Base-by-base conservation (phyloP, 2,888 invertebrate genomes). In the Lycocerus yunnanus region DNA sequence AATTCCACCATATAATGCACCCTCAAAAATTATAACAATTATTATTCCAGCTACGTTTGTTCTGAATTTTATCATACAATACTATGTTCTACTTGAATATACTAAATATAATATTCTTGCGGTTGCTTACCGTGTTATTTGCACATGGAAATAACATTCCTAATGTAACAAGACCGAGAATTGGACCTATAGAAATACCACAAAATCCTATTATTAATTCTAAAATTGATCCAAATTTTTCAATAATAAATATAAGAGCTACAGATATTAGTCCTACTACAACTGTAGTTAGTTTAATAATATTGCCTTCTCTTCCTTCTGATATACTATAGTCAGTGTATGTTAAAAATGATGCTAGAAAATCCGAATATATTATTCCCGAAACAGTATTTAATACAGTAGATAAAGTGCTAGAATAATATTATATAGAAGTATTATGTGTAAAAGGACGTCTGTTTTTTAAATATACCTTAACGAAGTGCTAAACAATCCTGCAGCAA, bases 121-220 rank as follows among this genome's bases (percentile, higher is more conserved):
- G 2, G 9, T 21, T 43, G 43, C 86, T 86, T 84, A 90, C 90
- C 68, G 89, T 89, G 80, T 89, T 88, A 77, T 91, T 91, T 0
- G 90, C 90, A 81, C 90, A 90, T 0, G 93, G 91, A 74, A 91
- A 89, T 21, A 93, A 88, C 81, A 93, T 91, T 11, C 93, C 93
- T 43, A 92, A 84, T 0, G 91, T 89, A 80, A 93, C 93, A 0
- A 92, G 85, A 0, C 92, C 93, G 2, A 93, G 86, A 9, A 91
- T 0, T 0, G 93, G 91, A 0, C 93, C 93, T n/a, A 91, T 90
- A 0, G 91, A 90, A 2, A 92, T 88, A 0, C 92, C 92, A 8
- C 90, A 90, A 8, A 92, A 88, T 58, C 90, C 91, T 18, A 90
- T 86, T 0, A 89, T 88, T 2, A 93, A 89, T 82, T 93, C 91